Base-by-base conservation (phyloP, 1,140 invertebrate genomes). In the Semibalanus balanoides region DNA sequence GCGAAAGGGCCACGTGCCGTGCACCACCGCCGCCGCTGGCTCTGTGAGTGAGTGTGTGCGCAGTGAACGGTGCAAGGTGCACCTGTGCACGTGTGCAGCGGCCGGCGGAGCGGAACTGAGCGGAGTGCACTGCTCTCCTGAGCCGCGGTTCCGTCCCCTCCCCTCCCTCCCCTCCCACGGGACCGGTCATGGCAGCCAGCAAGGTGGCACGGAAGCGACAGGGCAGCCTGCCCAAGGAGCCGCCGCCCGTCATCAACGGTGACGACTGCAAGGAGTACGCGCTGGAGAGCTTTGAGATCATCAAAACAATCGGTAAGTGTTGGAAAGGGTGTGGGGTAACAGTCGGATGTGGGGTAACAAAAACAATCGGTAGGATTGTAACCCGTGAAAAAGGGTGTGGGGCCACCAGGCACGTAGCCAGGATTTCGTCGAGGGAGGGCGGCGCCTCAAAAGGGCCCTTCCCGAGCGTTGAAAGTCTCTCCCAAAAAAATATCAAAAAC, bases 271-370 rank as follows among this genome's bases (percentile, higher is more conserved):
- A 88, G 77, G 88, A 88, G 79, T 90, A 89, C 81, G 88, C 88
- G 79, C 84, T 93, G 79, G 90, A 93, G 78, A 90, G 92, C 81
- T 87, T 92, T 78, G 90, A 92, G 81, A 91, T 92, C 78, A 87
- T 92, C 78, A 93, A 92, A 85, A 93, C 91, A 74, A 91, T 92
- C 75, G 91, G 91, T 92, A 81, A 90, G 90, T 82, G 11, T 64
- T n/a, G n/a, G n/a, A n/a, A n/a, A n/a, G n/a, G n/a, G n/a, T n/a
- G n/a, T n/a, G n/a, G n/a, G n/a, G n/a, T n/a, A n/a, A n/a, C n/a
- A n/a, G n/a, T n/a, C n/a, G n/a, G n/a, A n/a, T n/a, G n/a, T n/a
- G n/a, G n/a, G n/a, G n/a, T n/a, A n/a, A n/a, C n/a, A n/a, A n/a
- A n/a, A n/a, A n/a, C n/a, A n/a, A n/a, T n/a, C n/a, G n/a, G n/a